Conservation (phyloP, 1,140 invertebrate species). For the Bicyclus anynana region DNA sequence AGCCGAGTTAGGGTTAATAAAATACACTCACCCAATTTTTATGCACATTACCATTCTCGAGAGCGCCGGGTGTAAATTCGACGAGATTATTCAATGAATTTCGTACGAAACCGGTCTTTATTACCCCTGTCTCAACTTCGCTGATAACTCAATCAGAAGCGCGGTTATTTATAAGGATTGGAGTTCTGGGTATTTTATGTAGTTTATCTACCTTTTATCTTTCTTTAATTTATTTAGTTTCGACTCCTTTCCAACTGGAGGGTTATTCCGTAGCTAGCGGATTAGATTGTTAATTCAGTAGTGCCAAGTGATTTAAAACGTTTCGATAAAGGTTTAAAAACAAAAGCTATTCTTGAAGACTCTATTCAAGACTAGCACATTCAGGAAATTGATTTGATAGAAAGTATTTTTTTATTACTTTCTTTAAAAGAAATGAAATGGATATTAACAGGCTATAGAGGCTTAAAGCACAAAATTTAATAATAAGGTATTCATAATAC, state of each 20-base stretch:
- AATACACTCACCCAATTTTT: not conserved
- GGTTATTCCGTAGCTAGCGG: not conserved
- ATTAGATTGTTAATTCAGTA: not conserved
- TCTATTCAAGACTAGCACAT: too few species aligned
- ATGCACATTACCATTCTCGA: not conserved
- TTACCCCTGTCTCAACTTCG: not conserved
- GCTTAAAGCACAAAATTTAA: too few species aligned
- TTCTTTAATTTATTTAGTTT: not conserved
- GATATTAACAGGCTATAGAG: too few species aligned
- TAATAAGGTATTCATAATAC: too few species aligned
- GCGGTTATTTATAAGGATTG: not conserved
- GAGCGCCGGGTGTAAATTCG: not conserved
- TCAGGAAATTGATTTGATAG: too few species aligned
- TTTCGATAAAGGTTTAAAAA: too few species aligned
- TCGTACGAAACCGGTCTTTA: not conserved
- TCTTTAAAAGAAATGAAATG: too few species aligned
- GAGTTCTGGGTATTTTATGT: not conserved
- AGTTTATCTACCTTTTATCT: not conserved
- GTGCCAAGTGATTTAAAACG: too few species aligned
- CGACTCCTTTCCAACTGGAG: not conserved
- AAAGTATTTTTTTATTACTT: too few species aligned
- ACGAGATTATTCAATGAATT: conserved; percentile 6
- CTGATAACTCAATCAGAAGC: not conserved
- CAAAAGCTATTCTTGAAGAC: too few species aligned
- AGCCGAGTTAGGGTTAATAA: not conserved